These are phyloP conservation scores for Aurelia aurita complex sp. Pacific DNA, from an alignment of 30 jellyfish, hydroid and myxozoan species.

Conservation along the genomic window DNA sequence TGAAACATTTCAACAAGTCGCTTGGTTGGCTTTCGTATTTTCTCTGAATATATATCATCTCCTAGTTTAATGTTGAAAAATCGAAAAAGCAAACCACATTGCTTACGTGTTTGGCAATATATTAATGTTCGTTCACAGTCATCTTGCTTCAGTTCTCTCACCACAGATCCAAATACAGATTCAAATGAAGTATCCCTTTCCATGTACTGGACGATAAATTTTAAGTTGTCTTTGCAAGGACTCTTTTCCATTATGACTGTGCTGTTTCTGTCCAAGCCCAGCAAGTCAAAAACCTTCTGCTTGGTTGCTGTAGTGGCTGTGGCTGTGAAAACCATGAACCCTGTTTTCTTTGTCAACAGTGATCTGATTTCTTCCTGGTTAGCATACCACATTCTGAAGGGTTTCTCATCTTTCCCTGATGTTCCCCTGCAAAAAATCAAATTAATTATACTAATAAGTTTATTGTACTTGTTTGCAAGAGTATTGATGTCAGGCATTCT, in stretches of 20 bases:
- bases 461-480: too few species aligned
- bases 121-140: conserved; percentile 17
- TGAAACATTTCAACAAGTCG: conserved; percentile 34
- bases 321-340: conserved; percentile 14
- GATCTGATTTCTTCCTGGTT: too few species aligned
- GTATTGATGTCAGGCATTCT: too few species aligned
- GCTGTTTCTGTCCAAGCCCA: neutral
- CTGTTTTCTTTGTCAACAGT: neutral
- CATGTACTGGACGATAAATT: too few species aligned
- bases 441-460: too few species aligned
- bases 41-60: neutral
- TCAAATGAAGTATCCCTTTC: too few species aligned
- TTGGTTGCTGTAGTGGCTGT: conserved; percentile 19
- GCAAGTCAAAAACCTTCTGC: neutral
- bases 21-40: too few species aligned
- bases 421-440: too few species aligned
- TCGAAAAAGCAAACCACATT: conserved; percentile 25
- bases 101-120: conserved; percentile 39
- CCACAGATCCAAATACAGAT: conserved; percentile 8
- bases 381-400: too few species aligned
- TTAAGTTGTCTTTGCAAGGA: too few species aligned
- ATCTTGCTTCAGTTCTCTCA: conserved; percentile 25
- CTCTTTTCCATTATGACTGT: too few species aligned
- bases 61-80: conserved; percentile 13
- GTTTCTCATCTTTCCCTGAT: too few species aligned